These are phyloP conservation scores for Paguma larvata DNA, from an alignment of 2,797 vertebrate genomes.

Conservation along the genomic window DNA sequence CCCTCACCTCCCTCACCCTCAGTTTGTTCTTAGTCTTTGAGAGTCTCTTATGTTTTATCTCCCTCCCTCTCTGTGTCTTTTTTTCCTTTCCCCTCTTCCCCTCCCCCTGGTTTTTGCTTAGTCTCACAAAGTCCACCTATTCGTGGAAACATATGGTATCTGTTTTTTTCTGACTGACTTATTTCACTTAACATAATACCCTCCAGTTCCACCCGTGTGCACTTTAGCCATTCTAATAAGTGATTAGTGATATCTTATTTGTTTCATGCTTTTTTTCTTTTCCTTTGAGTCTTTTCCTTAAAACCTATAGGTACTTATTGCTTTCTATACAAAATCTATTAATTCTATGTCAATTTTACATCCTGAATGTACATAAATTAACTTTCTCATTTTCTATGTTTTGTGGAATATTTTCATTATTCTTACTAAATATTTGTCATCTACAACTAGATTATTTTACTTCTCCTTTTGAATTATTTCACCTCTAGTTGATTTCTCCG, in stretches of 20 bases:
- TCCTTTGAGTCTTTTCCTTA: background rate
- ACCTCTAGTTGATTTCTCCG: background rate
- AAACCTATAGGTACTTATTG: background rate
- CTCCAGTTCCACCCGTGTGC: too few species aligned
- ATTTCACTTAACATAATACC: too few species aligned
- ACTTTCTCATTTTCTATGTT: background rate
- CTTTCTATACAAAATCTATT: background rate
- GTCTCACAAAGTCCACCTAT: too few species aligned
- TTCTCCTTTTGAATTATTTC: background rate
- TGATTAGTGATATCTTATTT: background rate
- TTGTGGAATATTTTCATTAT: background rate
- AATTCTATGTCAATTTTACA: background rate
- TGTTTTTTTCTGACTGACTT: too few species aligned
- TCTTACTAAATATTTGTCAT: background rate
- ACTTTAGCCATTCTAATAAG: background rate
- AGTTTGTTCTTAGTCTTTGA: too few species aligned
- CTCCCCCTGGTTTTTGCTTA: too few species aligned
- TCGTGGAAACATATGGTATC: too few species aligned
- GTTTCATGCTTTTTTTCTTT: background rate
- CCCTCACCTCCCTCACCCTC: too few species aligned
- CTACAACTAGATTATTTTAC: background rate
- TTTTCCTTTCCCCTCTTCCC: too few species aligned
- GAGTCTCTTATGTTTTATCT: too few species aligned
- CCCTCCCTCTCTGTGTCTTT: too few species aligned
- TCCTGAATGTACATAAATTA: background rate